phyloP scores from a whole-genome alignment of 2,888 invertebrate genomes.

The Meteorus cinctellus region DNA sequence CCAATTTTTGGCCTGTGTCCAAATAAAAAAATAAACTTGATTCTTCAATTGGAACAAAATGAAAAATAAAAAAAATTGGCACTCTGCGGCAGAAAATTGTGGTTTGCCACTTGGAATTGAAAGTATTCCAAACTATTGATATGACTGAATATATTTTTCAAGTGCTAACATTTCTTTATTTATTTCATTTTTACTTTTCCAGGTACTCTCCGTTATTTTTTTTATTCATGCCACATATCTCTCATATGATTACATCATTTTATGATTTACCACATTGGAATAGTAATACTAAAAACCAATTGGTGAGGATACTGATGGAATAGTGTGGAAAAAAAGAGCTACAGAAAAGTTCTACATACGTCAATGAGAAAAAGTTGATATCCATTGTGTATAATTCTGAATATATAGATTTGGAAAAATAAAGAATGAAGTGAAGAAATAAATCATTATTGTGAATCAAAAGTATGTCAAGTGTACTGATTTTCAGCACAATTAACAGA shows the following conservation, averaged over 20 bases:
- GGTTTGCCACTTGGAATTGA: not conserved
- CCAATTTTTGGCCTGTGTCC: too few species aligned
- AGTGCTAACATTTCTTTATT: not conserved
- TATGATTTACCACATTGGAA: not conserved
- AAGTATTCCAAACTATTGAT: not conserved
- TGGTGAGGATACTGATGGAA: not conserved
- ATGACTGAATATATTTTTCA: slow-evolving; percentile 1
- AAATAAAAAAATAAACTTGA: too few species aligned
- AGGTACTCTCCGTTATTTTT: not conserved
- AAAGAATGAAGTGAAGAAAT: not conserved
- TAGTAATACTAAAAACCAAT: not conserved
- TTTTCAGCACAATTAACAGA: not conserved
- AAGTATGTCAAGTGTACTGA: not conserved
- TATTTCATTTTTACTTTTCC: not conserved
- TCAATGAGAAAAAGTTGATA: not conserved
- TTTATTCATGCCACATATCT: too few species aligned
- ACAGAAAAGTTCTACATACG: not conserved
- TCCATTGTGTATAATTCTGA: not conserved
- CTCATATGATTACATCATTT: not conserved
- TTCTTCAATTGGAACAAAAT: not conserved
- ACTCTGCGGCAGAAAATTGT: not conserved
- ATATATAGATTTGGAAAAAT: not conserved
- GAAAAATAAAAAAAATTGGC: not conserved
- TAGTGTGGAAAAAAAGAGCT: not conserved
- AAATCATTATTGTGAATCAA: not conserved